Conservation (phyloP, 2,888 invertebrate genomes). For the Drosophila cyrtoloma region DNA sequence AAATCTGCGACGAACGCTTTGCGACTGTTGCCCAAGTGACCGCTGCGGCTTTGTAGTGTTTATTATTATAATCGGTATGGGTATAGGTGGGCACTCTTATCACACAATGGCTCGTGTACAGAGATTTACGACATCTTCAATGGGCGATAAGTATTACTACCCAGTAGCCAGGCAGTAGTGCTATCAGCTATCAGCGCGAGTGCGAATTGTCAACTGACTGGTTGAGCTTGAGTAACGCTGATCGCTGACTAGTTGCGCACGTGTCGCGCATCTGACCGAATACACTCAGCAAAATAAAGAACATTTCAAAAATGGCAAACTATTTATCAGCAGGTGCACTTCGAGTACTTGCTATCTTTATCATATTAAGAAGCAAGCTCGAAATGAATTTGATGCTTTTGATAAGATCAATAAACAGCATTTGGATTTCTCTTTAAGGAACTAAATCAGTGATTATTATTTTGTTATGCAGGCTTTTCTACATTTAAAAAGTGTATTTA, state of each 20-base stretch:
- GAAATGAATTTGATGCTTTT: too few relatives aligned
- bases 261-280: conserved; percentile 39
- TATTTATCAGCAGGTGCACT: not conserved
- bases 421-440: not conserved
- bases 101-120: conserved; percentile 2
- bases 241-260: conserved; percentile 39
- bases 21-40: conserved; percentile 46
- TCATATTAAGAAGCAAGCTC: too few relatives aligned
- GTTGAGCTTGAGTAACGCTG: conserved; percentile 24
- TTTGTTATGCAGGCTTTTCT: not conserved
- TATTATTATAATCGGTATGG: not conserved
- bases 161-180: conserved; percentile 1
- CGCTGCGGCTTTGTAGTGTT: conserved; percentile 3
- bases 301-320: not conserved
- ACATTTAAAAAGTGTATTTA: not conserved
- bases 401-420: not conserved
- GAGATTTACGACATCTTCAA: conserved; percentile 52
- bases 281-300: conserved; percentile 8
- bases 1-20: conserved; percentile 47
- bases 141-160: conserved; percentile 40
- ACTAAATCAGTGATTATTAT: not conserved
- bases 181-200: conserved; percentile 30
- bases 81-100: conserved; percentile 16
- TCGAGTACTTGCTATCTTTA: not conserved
- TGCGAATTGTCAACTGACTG: conserved; percentile 38